Evolutionary conservation across 2,888 invertebrate genomes (phyloP), one percentile per base, ranked within the genome.

Genomic region (Thereva nobilitata): DNA sequence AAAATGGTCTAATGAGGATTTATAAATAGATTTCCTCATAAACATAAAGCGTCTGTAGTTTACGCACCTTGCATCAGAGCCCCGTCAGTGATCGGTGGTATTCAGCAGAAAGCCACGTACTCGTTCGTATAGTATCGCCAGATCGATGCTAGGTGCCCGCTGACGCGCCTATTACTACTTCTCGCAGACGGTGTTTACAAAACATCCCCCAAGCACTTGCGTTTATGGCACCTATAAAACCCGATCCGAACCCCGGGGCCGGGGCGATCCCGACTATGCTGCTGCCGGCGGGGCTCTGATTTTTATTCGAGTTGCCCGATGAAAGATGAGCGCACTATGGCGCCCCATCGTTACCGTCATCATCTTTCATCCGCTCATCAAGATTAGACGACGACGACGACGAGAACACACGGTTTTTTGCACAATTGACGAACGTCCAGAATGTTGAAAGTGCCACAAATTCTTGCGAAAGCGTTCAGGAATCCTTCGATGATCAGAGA

Each of bases 161-260:
- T 23, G 23, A 23, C 23, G 23, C 23, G 23, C 23, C 23, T 23
- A 23, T 23, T 23, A 23, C 23, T 23, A 23, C 23, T 23, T 2
- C 23, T 23, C 23, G 23, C 23, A 23, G 23, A 23, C 23, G 23
- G 23, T 61, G 61, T 61, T 61, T 61, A 61, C 61, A 61, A 61
- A 50, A 50, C 41, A 61, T 54, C 64, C 44, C 53, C 54, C 64
- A 64, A 64, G 54, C 64, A 64, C 64, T 64, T 64, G 53, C 45
- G 42, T 64, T 64, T 64, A 64, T 64, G 5, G 35, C 64, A 42
- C 12, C 53, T 35, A 64, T 64, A 64, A 64, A 64, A n/a, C 9
- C 37, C 54, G 44, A 45, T 34, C 45, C 38, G 45, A 37, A 64
- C 35, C 38, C 44, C 44, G 53, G 54, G 53, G 53, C 54, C 44